A percentile compares a stretch with the other conserved stretches of the same genome.
Conservation (phyloP, 2,888 invertebrate species). For the Synanthedon vespiformis region DNA sequence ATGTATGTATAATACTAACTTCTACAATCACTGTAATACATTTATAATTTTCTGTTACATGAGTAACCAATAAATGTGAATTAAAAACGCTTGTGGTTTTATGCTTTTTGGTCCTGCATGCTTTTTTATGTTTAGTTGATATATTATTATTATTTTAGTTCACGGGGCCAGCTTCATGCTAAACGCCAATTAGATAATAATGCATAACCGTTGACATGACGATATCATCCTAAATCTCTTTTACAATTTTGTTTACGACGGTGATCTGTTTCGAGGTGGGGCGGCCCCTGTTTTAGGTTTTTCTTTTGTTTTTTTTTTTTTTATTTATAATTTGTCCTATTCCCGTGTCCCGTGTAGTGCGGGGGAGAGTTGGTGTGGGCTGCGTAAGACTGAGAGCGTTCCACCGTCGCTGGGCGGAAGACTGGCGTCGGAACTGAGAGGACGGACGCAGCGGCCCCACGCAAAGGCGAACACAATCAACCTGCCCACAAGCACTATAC, state of each 20-base stretch:
- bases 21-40: constrained; percentile 43
- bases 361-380: constrained; percentile 50
- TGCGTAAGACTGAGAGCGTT: constrained; percentile 57
- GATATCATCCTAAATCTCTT: background rate
- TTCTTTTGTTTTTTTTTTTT: constrained; percentile 18
- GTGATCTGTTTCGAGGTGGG: constrained; percentile 7
- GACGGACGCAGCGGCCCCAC: constrained; percentile 52
- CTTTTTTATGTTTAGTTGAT: constrained; percentile 36
- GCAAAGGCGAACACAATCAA: constrained; percentile 72
- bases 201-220: background rate
- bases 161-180: constrained; percentile 41
- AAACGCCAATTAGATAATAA: background rate
- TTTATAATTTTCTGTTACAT: constrained; percentile 38
- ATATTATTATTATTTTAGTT: constrained; percentile 21
- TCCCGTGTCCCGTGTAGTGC: constrained; percentile 42
- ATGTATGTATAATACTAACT: constrained; percentile 31
- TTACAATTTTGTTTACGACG: no score
- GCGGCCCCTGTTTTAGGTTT: constrained; percentile 31
- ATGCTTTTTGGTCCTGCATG: constrained; percentile 65
- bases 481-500: constrained; percentile 52
- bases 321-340: constrained; percentile 25
- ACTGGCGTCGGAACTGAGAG: constrained; percentile 40
- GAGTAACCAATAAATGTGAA: constrained; percentile 62
- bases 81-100: constrained; percentile 63
- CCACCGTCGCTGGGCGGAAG: constrained; percentile 48